Percentiles rank a stretch among this genome's conserved stretches.
These are phyloP conservation scores for Cercopithecus mona DNA, from an alignment of 2,113 vertebrate genomes.

Conservation along the genomic window DNA sequence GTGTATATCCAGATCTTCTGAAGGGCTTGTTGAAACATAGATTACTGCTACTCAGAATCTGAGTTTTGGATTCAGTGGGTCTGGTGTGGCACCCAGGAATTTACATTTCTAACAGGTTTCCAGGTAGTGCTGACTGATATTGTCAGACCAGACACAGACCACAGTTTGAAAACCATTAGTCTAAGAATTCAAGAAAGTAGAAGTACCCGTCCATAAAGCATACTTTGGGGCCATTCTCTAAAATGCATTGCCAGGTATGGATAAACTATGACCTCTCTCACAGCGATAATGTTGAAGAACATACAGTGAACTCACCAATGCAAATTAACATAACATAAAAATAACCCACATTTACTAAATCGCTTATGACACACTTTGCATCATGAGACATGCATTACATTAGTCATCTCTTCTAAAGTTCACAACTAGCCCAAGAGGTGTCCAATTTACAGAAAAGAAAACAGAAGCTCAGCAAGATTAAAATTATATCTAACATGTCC, in stretches of 20 bases:
- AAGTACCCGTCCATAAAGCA: not conserved
- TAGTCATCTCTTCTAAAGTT: not conserved
- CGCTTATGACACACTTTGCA: not conserved
- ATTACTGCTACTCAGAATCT: not conserved
- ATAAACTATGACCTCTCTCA: not conserved
- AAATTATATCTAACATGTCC: no score
- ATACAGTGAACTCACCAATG: not conserved
- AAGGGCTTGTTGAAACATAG: not conserved
- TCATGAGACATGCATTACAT: not conserved
- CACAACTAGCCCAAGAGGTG: not conserved
- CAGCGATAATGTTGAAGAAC: not conserved
- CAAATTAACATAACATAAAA: not conserved
- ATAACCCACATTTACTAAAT: not conserved
- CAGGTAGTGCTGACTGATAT: not conserved
- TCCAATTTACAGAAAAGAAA: conserved; percentile 12
- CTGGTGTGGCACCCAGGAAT: not conserved
- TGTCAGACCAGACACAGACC: not conserved
- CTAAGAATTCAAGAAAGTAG: not conserved
- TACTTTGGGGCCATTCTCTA: not conserved
- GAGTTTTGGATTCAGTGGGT: not conserved
- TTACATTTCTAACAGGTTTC: not conserved
- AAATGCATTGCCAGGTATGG: not conserved
- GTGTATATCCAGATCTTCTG: not conserved
- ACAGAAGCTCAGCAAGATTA: not conserved
- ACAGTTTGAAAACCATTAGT: not conserved